These are phyloP conservation scores for Eupeodes latifasciatus DNA, from an alignment of 2,888 invertebrate genomes.

Conservation along the genomic window DNA sequence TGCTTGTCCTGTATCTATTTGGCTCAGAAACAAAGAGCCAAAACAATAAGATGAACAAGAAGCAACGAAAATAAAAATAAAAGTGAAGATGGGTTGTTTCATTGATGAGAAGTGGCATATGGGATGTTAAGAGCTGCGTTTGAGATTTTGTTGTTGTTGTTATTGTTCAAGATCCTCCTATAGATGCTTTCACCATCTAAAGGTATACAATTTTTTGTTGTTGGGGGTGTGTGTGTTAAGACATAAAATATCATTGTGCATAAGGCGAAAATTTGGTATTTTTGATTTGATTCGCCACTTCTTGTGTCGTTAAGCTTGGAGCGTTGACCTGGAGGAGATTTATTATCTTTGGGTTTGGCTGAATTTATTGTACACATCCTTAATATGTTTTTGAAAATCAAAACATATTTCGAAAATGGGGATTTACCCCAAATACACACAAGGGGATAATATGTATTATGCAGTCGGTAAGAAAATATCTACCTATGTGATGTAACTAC, in stretches of 20 bases:
- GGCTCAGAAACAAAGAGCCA: slow-evolving; percentile 25
- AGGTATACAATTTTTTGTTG: background rate
- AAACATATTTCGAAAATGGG: slow-evolving; percentile 16
- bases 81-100: slow-evolving; percentile 29
- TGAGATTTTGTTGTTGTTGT: slow-evolving; percentile 4
- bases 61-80: slow-evolving; percentile 23
- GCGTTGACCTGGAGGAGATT: slow-evolving; percentile 68
- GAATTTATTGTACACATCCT: background rate
- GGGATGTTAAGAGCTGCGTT: slow-evolving; percentile 45
- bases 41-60: background rate
- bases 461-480: too few relatives aligned
- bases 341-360: slow-evolving; percentile 32
- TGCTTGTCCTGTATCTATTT: slow-evolving; percentile 37
- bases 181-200: background rate
- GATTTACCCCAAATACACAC: background rate
- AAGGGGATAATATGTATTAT: too few relatives aligned
- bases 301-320: slow-evolving; percentile 7
- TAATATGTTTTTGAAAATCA: background rate
- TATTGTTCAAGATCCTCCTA: background rate
- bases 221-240: background rate
- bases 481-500: too few relatives aligned
- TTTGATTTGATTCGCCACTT: slow-evolving; percentile 60
- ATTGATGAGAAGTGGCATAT: slow-evolving; percentile 43
- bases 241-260: background rate
- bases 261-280: slow-evolving; percentile 39